A percentile compares a stretch with the other conserved stretches of the same genome.
These are phyloP conservation scores for Smutsia gigantea DNA, from an alignment of 2,797 vertebrate species.

Conservation along the genomic window DNA sequence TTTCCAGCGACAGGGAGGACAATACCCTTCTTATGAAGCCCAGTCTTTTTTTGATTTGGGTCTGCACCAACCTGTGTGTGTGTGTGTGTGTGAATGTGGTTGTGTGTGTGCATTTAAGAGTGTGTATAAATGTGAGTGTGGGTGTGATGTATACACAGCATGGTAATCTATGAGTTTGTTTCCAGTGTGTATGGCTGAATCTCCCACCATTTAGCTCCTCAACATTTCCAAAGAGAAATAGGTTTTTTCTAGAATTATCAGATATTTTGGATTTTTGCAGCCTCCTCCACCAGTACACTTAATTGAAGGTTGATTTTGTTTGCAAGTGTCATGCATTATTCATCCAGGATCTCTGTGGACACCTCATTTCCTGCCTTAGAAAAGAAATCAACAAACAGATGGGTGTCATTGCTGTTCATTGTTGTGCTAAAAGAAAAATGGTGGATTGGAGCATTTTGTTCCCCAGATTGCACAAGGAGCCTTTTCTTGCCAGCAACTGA, in stretches of 20 bases:
- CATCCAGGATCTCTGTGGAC: constrained; percentile 60
- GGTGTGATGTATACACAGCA: neutral
- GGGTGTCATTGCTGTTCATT: neutral
- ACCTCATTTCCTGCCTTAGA: constrained; percentile 65
- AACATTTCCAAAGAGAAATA: constrained; percentile 7
- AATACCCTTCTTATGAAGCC: neutral
- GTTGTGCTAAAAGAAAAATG: neutral
- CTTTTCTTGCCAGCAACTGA: neutral
- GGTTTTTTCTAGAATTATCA: constrained; percentile 15
- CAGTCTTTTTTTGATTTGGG: neutral
- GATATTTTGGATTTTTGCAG: constrained; percentile 12
- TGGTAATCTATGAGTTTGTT: neutral
- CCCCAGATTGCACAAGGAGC: neutral
- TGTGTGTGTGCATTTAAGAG: neutral
- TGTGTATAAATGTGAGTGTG: neutral
- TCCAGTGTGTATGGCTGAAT: neutral
- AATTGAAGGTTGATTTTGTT: constrained; percentile 66
- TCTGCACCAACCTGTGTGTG: neutral
- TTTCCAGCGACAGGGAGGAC: neutral
- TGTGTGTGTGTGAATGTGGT: neutral
- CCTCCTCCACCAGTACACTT: neutral
- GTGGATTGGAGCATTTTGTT: constrained; percentile 13
- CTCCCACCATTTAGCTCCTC: neutral
- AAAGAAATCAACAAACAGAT: constrained; percentile 62
- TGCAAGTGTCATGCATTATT: constrained; percentile 61